A percentile compares a stretch with the other conserved stretches of the same genome.
Evolutionary conservation across 1,140 invertebrate genomes (phyloP).

Genomic region (Hylaeus volcanicus): DNA sequence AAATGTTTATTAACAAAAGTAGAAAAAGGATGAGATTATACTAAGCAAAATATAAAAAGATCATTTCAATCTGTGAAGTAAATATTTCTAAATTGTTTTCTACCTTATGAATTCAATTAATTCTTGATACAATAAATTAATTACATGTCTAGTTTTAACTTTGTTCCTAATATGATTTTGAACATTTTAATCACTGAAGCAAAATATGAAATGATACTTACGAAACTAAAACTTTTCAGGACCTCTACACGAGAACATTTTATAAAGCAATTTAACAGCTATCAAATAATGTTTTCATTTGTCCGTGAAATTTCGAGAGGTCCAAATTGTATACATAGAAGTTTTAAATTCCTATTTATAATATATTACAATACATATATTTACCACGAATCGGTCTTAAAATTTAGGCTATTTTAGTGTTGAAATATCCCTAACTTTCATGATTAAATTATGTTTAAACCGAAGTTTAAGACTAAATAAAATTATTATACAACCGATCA

Average conservation of each 20-base stretch:
- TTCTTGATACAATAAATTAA: constrained; percentile 33
- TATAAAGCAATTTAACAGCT: constrained; percentile 23
- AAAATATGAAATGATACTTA: constrained; percentile 17
- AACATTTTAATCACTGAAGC: neutral
- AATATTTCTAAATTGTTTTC: constrained; percentile 28
- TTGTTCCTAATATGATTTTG: constrained; percentile 6
- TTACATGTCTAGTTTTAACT: constrained; percentile 11
- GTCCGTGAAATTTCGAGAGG: constrained; percentile 6
- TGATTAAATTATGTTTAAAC: neutral
- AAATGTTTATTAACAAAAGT: constrained; percentile 46
- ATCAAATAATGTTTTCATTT: constrained; percentile 12
- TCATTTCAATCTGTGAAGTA: constrained; percentile 23
- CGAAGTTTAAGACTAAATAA: constrained; percentile 32
- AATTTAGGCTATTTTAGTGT: neutral
- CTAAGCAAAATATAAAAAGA: constrained; percentile 30
- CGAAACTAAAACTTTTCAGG: constrained; percentile 3
- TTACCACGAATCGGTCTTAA: constrained; percentile 14
- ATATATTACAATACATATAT: constrained; percentile 41
- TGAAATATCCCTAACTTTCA: neutral
- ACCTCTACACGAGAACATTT: neutral
- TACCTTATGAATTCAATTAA: constrained; percentile 1
- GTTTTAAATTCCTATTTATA: constrained; percentile 42
- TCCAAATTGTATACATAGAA: constrained; percentile 9
- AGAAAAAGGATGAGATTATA: constrained; percentile 22
- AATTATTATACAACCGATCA: constrained; percentile 29